Evolutionary conservation across 2,113 vertebrate genomes (phyloP).

Genomic region (Circaetus gallicus): DNA sequence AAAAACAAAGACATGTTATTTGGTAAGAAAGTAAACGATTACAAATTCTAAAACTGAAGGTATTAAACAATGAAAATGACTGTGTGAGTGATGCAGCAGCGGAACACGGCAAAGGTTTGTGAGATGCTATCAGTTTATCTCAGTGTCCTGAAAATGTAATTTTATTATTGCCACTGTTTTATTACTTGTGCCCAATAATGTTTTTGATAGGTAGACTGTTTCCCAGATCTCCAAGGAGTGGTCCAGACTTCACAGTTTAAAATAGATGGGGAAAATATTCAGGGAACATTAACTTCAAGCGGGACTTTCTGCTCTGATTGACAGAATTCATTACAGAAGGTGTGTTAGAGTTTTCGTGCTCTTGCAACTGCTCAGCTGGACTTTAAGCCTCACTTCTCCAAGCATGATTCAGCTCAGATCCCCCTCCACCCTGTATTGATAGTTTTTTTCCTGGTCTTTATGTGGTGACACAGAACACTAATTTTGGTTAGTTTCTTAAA

Average conservation of each 20-base stretch:
- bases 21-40: neutral
- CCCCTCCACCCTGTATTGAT: neutral
- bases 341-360: neutral
- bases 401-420: neutral
- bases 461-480: neutral
- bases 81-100: neutral
- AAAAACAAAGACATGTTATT: neutral
- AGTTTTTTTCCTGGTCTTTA: neutral
- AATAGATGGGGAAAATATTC: conserved; percentile 49
- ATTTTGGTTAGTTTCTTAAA: neutral
- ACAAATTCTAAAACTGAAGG: neutral
- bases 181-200: neutral
- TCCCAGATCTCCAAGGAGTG: conserved; percentile 12
- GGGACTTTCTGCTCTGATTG: conserved; percentile 40
- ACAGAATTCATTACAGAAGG: conserved; percentile 54
- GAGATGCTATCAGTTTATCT: neutral
- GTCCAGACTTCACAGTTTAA: conserved; percentile 2
- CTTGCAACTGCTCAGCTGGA: conserved; percentile 9
- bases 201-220: conserved; percentile 1
- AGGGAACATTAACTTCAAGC: conserved; percentile 38
- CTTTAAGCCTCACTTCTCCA: neutral
- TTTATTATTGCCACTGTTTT: neutral
- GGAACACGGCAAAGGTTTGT: neutral
- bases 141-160: neutral
- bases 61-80: neutral